Evolutionary conservation across 2,888 invertebrate genomes (phyloP), one percentile per base, ranked within the genome.

Genomic region (Metallyticus violacea): DNA sequence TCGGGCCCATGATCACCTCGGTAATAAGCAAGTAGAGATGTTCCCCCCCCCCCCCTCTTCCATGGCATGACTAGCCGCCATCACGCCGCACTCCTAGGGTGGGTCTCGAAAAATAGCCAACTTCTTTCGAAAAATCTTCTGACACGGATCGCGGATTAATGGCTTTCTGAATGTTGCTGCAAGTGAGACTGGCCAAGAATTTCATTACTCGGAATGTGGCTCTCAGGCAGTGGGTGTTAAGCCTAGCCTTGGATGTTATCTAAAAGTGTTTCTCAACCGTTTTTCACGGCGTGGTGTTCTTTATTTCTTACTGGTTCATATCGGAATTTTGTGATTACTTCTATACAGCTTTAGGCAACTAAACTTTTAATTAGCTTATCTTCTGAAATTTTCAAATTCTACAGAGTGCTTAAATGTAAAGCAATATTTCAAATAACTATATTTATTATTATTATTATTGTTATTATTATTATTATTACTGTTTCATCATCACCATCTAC

Each of bases 1-100:
- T 82, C 62, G 76, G 29, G 77, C 77, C 76, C 83, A 83, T 62
- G 40, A 62, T 62, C 40, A 62, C 81, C 25, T 4, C 81, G 25
- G 25, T 83, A 83, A 83, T 83, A 83, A 83, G 77, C 83, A 83
- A 28, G 26, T 83, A 30, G 81, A 40, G 26, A 40, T 40, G 15
- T 26, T 9, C 30, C n/a, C 25, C 30, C 29, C 27, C 1, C 81
- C 15, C 9, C 81, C 82, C 76, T 22, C 25, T 26, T 62, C 0
- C 82, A 62, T 81, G 7, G 76, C 82, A 81, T 81, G 81, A 25
- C 28, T 28, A 26, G 26, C 62, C 76, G 82, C 76, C 82, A 82
- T 76, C 82, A 62, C 40, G 40, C 40, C 40, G 40, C 40, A 22
- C 40, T 62, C 40, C 40, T 62, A 62, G 40, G 40, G 40, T 62